Percentiles rank a stretch among this genome's conserved stretches.
phyloP scores from a whole-genome alignment of 2,888 invertebrate genomes.

The Drosophila leonis region DNA sequence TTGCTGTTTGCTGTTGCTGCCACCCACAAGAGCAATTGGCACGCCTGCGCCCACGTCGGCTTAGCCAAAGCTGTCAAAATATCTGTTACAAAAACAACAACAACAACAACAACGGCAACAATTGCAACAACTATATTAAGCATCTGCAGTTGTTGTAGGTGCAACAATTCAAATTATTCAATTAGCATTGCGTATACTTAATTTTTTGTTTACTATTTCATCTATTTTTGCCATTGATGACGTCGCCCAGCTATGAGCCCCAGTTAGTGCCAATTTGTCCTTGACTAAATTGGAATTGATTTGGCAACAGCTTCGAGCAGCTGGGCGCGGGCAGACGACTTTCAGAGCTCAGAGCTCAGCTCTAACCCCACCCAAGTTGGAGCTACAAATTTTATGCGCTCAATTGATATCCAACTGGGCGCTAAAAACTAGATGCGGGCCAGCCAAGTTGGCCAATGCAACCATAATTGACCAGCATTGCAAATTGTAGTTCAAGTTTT shows the following conservation, averaged over 20 bases:
- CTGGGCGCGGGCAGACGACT: slow-evolving; percentile 75
- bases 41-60: slow-evolving; percentile 47
- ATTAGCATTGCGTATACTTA: slow-evolving; percentile 74
- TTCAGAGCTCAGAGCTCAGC: slow-evolving; percentile 17
- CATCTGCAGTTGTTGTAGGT: slow-evolving; percentile 68
- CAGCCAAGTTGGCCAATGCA: slow-evolving; percentile 23
- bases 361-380: slow-evolving; percentile 26
- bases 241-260: slow-evolving; percentile 14
- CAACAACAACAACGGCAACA: slow-evolving; percentile 23
- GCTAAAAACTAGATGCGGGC: slow-evolving; percentile 37
- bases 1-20: slow-evolving; percentile 21
- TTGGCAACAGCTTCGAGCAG: slow-evolving; percentile 73
- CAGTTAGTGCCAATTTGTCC: slow-evolving; percentile 52
- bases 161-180: slow-evolving; percentile 78
- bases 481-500: neutral
- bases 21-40: slow-evolving; percentile 57
- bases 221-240: slow-evolving; percentile 14
- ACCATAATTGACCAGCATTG: slow-evolving; percentile 16
- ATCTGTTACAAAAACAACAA: slow-evolving; percentile 43
- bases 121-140: slow-evolving; percentile 54
- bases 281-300: slow-evolving; percentile 80
- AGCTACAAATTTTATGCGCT: neutral
- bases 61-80: slow-evolving; percentile 70
- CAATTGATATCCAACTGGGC: slow-evolving; percentile 41
- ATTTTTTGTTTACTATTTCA: slow-evolving; percentile 69